A percentile compares a stretch with the other conserved stretches of the same genome.
Evolutionary conservation across 2,797 vertebrate genomes (phyloP).

Genomic region (Lacerta agilis): DNA sequence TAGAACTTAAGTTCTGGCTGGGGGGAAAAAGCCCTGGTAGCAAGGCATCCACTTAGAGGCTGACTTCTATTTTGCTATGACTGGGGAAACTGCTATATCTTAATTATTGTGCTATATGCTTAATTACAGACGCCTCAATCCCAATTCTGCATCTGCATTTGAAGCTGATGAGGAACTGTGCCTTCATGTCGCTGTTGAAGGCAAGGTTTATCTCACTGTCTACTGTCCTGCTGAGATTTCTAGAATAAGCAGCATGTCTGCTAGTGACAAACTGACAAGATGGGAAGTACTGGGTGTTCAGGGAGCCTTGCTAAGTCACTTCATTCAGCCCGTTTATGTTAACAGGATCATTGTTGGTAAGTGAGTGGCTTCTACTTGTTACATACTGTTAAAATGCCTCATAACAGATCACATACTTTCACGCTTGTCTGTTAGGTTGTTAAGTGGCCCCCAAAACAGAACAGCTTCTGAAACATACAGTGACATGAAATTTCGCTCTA

Average conservation of each 20-base stretch:
- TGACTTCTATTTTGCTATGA: background rate
- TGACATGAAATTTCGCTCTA: conserved; percentile 2
- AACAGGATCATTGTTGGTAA: conserved; percentile 89
- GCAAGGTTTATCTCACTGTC: conserved; percentile 88
- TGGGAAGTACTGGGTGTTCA: conserved; percentile 96
- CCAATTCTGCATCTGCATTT: conserved; percentile 86
- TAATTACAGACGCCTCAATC: conserved; percentile 82
- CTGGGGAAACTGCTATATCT: background rate
- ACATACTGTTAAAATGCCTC: background rate
- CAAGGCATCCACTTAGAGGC: background rate
- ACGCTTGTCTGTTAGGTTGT: background rate
- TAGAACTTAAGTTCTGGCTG: no score
- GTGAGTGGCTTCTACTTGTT: conserved; percentile 46
- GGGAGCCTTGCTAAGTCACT: conserved; percentile 93
- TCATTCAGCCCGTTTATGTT: conserved; percentile 92
- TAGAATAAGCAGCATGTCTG: conserved; percentile 88
- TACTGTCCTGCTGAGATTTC: conserved; percentile 78
- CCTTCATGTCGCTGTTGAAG: conserved; percentile 89
- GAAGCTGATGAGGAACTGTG: conserved; percentile 88
- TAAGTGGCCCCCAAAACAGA: background rate
- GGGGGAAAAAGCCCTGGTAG: no score
- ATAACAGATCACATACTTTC: background rate
- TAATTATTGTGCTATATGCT: background rate
- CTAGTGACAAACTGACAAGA: conserved; percentile 91
- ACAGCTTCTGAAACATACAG: rapidly evolving